phyloP scores from a whole-genome alignment of 37 sponge, comb jelly and placozoan species.

The Crambe crambe region DNA sequence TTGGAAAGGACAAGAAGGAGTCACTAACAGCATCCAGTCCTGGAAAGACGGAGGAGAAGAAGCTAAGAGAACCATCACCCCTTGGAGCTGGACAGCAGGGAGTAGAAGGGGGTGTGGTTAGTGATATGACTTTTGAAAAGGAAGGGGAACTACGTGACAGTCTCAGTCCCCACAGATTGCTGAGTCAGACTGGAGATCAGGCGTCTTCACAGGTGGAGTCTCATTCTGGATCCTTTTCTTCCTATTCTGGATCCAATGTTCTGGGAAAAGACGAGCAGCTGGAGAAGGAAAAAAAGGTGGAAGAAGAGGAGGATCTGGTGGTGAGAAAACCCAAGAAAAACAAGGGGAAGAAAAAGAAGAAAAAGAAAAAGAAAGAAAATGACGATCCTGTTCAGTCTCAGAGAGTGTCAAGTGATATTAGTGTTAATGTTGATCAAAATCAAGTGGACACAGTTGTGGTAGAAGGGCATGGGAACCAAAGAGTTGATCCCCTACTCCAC shows the following conservation, averaged over 20 bases:
- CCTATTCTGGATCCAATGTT: background rate
- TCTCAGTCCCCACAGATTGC: background rate
- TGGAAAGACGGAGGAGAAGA: background rate
- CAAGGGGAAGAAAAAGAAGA: constrained; percentile 27
- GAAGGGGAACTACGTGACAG: background rate
- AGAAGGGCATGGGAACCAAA: too few relatives aligned
- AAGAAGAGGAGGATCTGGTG: constrained; percentile 33
- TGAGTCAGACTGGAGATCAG: background rate
- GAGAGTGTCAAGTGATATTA: background rate
- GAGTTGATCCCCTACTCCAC: too few relatives aligned
- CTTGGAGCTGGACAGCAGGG: constrained; percentile 6
- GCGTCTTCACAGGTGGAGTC: background rate
- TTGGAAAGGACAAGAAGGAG: background rate
- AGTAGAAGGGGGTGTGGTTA: background rate
- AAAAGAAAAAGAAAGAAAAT: constrained; percentile 10
- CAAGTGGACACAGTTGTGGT: background rate
- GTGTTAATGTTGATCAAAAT: background rate
- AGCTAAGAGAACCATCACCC: background rate
- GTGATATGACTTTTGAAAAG: too few relatives aligned
- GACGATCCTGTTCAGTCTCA: background rate
- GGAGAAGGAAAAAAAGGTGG: background rate
- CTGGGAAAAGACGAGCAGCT: too few relatives aligned
- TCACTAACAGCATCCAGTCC: background rate
- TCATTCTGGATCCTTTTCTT: background rate
- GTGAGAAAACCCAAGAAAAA: background rate